Conservation (phyloP, 2,113 vertebrate species). For the Promerops cafer region DNA sequence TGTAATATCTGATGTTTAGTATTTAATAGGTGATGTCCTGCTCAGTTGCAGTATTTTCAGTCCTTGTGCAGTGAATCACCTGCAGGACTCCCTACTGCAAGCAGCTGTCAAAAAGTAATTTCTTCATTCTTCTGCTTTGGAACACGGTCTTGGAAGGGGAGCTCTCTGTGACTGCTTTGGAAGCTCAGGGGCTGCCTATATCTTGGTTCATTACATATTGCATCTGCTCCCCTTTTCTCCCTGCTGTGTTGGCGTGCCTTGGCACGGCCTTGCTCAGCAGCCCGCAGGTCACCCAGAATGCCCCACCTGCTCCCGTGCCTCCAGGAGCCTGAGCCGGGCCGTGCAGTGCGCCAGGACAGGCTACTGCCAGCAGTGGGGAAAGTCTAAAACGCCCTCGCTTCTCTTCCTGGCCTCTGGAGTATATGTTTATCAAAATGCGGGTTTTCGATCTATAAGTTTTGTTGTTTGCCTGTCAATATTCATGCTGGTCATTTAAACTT, state of each 20-base stretch:
- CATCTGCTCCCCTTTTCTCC: background rate
- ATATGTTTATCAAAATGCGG: background rate
- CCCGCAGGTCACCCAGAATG: accelerated
- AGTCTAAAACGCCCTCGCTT: accelerated
- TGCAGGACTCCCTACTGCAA: background rate
- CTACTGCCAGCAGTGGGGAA: accelerated
- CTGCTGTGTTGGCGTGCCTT: accelerated
- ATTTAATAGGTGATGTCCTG: background rate
- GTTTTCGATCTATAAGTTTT: background rate
- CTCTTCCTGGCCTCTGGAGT: accelerated
- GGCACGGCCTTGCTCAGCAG: background rate
- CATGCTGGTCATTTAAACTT: background rate
- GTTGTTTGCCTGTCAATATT: background rate
- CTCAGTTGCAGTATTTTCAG: background rate
- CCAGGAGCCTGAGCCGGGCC: accelerated
- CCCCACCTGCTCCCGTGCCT: accelerated
- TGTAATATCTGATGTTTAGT: background rate
- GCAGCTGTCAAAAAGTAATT: background rate
- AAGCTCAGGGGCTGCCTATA: background rate
- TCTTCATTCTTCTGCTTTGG: background rate
- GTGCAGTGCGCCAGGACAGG: accelerated
- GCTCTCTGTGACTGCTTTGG: background rate
- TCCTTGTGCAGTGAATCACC: background rate
- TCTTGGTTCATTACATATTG: accelerated
- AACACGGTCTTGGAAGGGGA: accelerated